Percentiles rank a stretch among this genome's conserved stretches.
phyloP scores from a whole-genome alignment of 2,888 invertebrate species.

The Harpagoxenus sublaevis region DNA sequence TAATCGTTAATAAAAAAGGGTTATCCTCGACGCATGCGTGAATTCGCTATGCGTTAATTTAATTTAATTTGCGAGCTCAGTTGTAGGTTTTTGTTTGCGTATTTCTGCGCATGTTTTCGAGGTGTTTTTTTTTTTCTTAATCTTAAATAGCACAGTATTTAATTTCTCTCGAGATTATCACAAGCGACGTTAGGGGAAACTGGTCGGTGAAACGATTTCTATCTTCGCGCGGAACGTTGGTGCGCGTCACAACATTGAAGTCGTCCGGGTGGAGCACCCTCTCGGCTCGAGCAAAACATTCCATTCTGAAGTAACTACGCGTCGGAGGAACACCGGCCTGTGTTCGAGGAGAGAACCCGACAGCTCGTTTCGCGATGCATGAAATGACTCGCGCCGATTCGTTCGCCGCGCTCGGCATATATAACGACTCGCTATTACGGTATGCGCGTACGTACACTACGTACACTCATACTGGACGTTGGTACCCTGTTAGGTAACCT shows the following conservation, averaged over 20 bases:
- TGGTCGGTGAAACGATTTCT: constrained; percentile 3
- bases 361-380: constrained; percentile 50
- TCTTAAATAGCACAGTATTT: background rate
- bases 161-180: constrained; percentile 11
- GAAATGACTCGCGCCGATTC: constrained; percentile 37
- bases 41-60: background rate
- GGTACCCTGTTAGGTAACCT: constrained; percentile 65
- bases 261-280: background rate
- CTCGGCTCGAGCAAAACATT: constrained; percentile 31
- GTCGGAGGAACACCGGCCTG: constrained; percentile 18
- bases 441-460: constrained; percentile 7
- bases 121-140: background rate
- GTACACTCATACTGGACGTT: constrained; percentile 61
- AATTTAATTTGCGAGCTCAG: background rate
- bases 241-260: constrained; percentile 11
- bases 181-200: background rate
- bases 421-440: constrained; percentile 43
- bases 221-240: constrained; percentile 12
- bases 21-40: background rate
- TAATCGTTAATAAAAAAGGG: constrained; percentile 2
- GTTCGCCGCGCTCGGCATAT: constrained; percentile 47
- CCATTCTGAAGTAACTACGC: constrained; percentile 37
- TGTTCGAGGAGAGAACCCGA: constrained; percentile 33
- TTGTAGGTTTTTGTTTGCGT: background rate
- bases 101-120: background rate